Evolutionary conservation across 2,888 invertebrate genomes (phyloP), one percentile per base, ranked within the genome.

Genomic region (Listrodromus nycthemerus): DNA sequence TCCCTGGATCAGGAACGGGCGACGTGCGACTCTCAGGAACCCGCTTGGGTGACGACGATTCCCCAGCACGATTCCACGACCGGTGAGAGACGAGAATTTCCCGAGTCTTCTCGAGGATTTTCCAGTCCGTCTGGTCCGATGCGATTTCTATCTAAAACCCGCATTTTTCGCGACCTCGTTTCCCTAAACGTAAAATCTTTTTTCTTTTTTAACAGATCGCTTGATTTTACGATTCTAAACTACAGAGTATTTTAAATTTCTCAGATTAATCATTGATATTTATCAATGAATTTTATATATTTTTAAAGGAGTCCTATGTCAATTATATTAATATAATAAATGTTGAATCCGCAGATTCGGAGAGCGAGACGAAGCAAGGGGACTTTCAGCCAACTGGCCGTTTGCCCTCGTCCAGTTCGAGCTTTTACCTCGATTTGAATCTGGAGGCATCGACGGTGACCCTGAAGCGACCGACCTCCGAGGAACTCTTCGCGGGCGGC

Each of bases 371-470:
- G 27, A 93, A 90, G 16, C 89, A 83, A 67, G 87, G 87, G 45
- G 85, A 83, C 6, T 87, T 87, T 65, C 88, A 88, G 48, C 55
- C 87, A 91, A 94, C 90, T 88, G 93, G 88, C 89, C 94, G 89
- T 90, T 94, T 91, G 86, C 94, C 90, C 87, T 94, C 92, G 86
- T 95, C 89, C 91, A 95, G 87, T 90, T 95, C 95, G 0, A 95
- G 95, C 77, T 96, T 95, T 89, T 95, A 95, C 89, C 92, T 96
- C 65, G 95, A 96, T 92, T 92, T 96, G 76, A 95, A 96, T 91
- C 91, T 96, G n/a, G 95, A 95, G 90, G 95, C 95, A n/a, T 95
- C 94, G 75, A 95, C 95, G 6, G 96, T 95, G 0, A 95, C 95
- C 55, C 89, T 95, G 71, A 95, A 94, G 67, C 93, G 94, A 85